Evolutionary conservation across 2,888 invertebrate species (phyloP).

Genomic region (Dichetophora obliterata): DNA sequence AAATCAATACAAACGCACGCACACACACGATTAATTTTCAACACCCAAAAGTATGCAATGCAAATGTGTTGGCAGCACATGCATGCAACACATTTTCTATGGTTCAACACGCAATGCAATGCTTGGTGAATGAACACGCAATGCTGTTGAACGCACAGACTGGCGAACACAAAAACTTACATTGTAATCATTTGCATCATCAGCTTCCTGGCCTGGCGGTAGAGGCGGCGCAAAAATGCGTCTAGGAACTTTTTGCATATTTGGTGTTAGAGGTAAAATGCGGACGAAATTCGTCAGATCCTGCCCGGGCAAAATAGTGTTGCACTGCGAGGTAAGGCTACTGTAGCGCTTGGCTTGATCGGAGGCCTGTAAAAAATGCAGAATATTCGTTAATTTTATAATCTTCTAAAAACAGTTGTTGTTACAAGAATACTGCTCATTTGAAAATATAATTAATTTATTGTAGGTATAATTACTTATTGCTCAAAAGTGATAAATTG

Average conservation of each 20-base stretch:
- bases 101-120: too few relatives aligned
- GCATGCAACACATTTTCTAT: too few relatives aligned
- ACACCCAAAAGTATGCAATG: background rate
- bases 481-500: too few relatives aligned
- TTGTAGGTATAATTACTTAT: too few relatives aligned
- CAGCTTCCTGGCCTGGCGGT: conserved; percentile 72
- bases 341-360: conserved; percentile 89
- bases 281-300: conserved; percentile 80
- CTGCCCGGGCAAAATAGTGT: conserved; percentile 75
- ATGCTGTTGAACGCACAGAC: too few relatives aligned
- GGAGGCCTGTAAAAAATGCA: conserved; percentile 73
- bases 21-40: conserved; percentile 9
- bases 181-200: conserved; percentile 70
- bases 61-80: too few relatives aligned
- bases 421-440: too few relatives aligned
- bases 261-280: conserved; percentile 73
- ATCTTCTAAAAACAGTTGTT: background rate
- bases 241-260: conserved; percentile 69
- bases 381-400: too few relatives aligned
- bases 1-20: conserved; percentile 16
- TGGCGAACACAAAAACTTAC: conserved; percentile 63
- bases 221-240: conserved; percentile 78
- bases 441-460: too few relatives aligned
- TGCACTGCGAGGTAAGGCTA: conserved; percentile 82
- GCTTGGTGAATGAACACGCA: background rate